Evolutionary conservation across 2,113 vertebrate species (phyloP), one percentile per base, ranked within the genome.

Genomic region (Malaclemys terrapin): DNA sequence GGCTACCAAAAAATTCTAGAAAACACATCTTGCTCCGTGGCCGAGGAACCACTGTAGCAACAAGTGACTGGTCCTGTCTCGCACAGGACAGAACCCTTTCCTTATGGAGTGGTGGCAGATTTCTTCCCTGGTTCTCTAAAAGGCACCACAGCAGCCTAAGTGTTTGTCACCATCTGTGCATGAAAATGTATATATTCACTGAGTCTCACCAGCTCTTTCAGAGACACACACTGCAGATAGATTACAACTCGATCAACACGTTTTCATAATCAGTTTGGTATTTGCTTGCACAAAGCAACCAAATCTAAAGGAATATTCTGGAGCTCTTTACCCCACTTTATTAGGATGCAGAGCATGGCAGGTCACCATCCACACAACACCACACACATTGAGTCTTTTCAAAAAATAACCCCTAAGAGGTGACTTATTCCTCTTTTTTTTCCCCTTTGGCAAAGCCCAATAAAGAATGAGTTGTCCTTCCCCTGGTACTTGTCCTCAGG

Each of bases 201-300:
- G 50, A 54, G 62, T 49, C 85, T 76, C 3, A 45, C 45, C 35
- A 87, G 89, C 35, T 24, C 91, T 90, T 59, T 90, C 78, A 80
- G 49, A 89, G 85, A 38, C 3, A 29, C 25, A 47, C 11, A 25
- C 3, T 1, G 2, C 76, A 59, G 90, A 45, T 17, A 2, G 45
- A 75, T 0, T 0, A 45, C 35, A 45, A 56, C 24, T 12, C 75
- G 2, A 45, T 8, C 88, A 52, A 38, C 2, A 0, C 10, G 4
- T 0, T 11, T 78, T 78, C 75, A 29, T 56, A 14, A 69, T 53
- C 62, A 47, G n/a, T 79, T 88, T 10, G 0, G 24, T 24, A 3
- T 1, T 4, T 1, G 6, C 35, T 54, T 59, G 25, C 53, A 84
- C 14, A 20, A 20, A 72, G 4, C 25, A 89, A 84, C 91, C 2